phyloP scores from a whole-genome alignment of 2,888 invertebrate genomes.

The Clitarchus hookeri region DNA sequence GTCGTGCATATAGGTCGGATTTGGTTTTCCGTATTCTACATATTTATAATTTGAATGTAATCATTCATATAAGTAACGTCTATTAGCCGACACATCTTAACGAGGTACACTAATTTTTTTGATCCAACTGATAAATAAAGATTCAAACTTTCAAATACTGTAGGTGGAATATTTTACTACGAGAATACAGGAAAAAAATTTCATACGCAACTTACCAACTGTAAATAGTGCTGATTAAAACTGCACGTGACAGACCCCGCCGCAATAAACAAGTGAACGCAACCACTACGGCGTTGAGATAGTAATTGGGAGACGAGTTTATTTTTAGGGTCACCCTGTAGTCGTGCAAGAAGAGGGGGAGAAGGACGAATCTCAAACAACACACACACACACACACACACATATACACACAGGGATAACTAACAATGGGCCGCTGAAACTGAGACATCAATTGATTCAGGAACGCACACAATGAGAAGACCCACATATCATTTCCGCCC shows the following conservation, averaged over 20 bases:
- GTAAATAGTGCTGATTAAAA: background rate
- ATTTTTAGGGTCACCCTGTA: background rate
- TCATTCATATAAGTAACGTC: too few species aligned
- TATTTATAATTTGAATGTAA: too few species aligned
- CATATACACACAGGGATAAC: background rate
- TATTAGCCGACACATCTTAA: too few species aligned
- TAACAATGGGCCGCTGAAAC: constrained; percentile 14
- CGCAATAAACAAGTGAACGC: background rate
- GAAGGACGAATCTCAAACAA: background rate
- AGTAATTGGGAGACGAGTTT: background rate
- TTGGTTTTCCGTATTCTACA: too few species aligned
- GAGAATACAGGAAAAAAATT: too few species aligned
- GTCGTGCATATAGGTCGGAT: too few species aligned
- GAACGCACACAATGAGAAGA: constrained; percentile 4
- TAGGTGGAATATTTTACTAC: too few species aligned
- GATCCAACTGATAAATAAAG: too few species aligned
- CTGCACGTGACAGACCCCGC: background rate
- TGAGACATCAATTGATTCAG: constrained; percentile 14
- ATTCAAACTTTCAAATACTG: too few species aligned
- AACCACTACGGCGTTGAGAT: background rate
- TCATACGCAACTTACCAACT: too few species aligned
- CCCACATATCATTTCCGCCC: constrained; percentile 14
- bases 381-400: background rate
- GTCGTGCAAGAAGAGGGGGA: background rate
- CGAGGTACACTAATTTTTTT: too few species aligned